Conservation (phyloP, 2,113 vertebrate species). For the Butorides virescens region DNA sequence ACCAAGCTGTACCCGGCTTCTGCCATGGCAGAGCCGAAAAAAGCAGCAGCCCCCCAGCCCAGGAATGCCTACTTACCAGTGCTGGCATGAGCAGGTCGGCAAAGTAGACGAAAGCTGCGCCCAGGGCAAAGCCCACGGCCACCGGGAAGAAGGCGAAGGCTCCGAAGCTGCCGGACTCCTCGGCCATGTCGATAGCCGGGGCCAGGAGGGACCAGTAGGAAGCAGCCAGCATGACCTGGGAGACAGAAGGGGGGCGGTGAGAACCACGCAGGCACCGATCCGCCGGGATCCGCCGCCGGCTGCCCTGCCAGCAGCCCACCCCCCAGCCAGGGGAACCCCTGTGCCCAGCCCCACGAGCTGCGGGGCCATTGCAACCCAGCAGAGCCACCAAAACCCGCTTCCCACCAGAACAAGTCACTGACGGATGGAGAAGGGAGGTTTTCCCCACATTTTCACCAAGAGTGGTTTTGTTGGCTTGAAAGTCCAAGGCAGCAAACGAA, state of each 20-base stretch:
- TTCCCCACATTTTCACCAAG: not conserved
- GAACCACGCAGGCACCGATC: accelerated
- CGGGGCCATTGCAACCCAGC: accelerated
- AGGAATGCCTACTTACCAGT: slow-evolving; percentile 78
- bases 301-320: not conserved
- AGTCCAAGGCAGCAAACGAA: not conserved
- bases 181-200: slow-evolving; percentile 91
- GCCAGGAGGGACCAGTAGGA: slow-evolving; percentile 97
- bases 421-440: not conserved
- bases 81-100: slow-evolving; percentile 84
- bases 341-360: accelerated
- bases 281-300: accelerated
- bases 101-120: slow-evolving; percentile 88
- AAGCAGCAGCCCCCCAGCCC: not conserved
- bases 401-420: accelerated
- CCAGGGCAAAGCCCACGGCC: slow-evolving; percentile 86
- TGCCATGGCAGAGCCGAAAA: not conserved
- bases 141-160: slow-evolving; percentile 89
- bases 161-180: slow-evolving; percentile 86
- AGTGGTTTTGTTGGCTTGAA: not conserved
- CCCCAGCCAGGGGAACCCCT: not conserved
- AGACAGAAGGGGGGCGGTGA: not conserved
- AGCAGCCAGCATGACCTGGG: slow-evolving; percentile 94
- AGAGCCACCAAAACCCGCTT: not conserved
- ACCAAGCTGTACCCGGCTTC: accelerated